Conservation (phyloP, 2,797 vertebrate genomes). For the Avahi laniger region DNA sequence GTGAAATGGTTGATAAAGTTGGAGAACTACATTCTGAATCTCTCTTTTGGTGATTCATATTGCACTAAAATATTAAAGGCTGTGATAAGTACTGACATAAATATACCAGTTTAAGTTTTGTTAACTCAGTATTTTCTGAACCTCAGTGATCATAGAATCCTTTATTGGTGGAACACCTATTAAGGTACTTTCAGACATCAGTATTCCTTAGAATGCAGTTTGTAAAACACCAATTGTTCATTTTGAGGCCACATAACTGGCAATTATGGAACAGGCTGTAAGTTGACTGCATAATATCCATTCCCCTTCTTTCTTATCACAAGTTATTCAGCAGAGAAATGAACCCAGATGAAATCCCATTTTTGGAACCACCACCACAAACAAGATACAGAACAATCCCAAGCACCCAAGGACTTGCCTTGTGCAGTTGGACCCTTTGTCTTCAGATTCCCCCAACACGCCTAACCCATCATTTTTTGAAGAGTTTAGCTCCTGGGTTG, state of each 20-base stretch:
- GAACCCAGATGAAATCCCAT: background rate
- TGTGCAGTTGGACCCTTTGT: background rate
- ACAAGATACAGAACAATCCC: background rate
- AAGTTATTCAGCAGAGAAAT: background rate
- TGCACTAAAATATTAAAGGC: slow-evolving; percentile 32
- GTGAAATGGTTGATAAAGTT: background rate
- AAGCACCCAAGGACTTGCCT: background rate
- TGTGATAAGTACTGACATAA: background rate
- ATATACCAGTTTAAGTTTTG: background rate
- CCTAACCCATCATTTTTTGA: background rate
- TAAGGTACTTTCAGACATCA: background rate
- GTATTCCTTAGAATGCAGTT: background rate
- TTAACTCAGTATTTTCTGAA: slow-evolving; percentile 5
- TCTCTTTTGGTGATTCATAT: slow-evolving; percentile 15
- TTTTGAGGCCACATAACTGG: background rate
- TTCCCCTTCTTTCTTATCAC: background rate
- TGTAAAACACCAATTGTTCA: background rate
- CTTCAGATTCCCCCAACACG: background rate
- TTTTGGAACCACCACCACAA: background rate
- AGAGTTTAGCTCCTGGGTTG: background rate
- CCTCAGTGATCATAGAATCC: background rate
- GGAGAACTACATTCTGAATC: background rate
- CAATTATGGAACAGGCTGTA: background rate
- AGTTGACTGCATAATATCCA: background rate
- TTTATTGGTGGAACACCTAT: background rate